Conservation (phyloP, 2,113 vertebrate species). For the Motacilla alba region DNA sequence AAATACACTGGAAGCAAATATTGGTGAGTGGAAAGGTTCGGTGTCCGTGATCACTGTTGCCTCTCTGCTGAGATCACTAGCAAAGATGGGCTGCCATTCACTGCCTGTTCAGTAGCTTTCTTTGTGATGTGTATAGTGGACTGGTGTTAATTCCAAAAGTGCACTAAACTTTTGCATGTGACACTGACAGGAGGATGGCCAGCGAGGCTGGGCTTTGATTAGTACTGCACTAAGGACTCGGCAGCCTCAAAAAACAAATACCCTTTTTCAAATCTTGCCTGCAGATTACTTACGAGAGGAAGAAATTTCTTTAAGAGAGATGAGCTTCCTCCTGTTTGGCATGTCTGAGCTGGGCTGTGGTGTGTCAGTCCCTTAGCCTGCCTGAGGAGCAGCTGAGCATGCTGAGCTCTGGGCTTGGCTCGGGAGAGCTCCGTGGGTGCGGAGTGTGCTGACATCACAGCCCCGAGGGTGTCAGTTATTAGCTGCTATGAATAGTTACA, state of each 20-base stretch:
- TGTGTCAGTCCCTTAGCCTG: neutral
- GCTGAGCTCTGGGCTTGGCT: conserved; percentile 36
- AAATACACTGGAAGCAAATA: neutral
- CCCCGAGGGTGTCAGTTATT: conserved; percentile 55
- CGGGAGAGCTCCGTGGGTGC: conserved; percentile 1
- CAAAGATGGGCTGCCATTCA: neutral
- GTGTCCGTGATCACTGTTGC: neutral
- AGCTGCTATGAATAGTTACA: conserved; percentile 66
- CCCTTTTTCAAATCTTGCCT: neutral
- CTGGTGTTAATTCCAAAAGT: neutral
- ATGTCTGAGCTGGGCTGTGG: neutral
- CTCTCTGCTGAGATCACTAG: neutral
- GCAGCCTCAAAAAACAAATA: neutral
- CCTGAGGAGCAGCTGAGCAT: neutral
- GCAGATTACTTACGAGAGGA: neutral
- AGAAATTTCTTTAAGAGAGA: neutral
- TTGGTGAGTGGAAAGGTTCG: neutral
- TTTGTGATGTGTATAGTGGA: neutral
- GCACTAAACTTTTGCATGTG: neutral
- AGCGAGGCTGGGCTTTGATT: neutral
- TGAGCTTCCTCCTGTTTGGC: neutral
- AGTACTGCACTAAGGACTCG: neutral
- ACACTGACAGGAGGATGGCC: neutral
- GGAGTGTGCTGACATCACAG: conserved; percentile 52
- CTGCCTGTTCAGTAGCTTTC: neutral